Percentiles rank a stretch among this genome's conserved stretches.
phyloP scores from a whole-genome alignment of 2,797 vertebrate genomes.

The Taenioides sp. region DNA sequence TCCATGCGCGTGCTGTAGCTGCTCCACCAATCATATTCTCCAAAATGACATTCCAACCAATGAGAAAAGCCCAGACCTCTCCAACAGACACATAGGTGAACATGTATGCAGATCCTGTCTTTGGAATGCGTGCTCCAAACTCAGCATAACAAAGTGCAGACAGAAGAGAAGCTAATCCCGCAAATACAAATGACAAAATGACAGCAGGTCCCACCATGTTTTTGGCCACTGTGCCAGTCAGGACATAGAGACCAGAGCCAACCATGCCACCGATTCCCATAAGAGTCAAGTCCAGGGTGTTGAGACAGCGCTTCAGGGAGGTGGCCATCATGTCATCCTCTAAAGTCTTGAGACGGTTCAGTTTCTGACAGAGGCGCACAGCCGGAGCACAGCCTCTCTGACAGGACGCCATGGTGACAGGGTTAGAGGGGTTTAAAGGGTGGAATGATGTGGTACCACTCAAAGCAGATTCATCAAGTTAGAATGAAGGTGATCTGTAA shows the following conservation, averaged over 20 bases:
- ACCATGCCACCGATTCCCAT: conserved; percentile 95
- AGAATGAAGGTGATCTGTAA: conserved; percentile 52
- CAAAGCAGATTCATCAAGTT: conserved; percentile 62
- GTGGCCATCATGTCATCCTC: conserved; percentile 93
- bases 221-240: conserved; percentile 94
- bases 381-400: conserved; percentile 76
- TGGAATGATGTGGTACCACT: conserved; percentile 30
- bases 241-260: conserved; percentile 92
- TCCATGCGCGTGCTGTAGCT: conserved; percentile 93
- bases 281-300: conserved; percentile 89
- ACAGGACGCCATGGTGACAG: conserved; percentile 81
- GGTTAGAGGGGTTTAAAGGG: conserved; percentile 36
- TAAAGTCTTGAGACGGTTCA: conserved; percentile 91
- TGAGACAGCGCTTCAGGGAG: conserved; percentile 89
- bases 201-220: conserved; percentile 88
- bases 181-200: conserved; percentile 87
- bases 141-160: conserved; percentile 96
- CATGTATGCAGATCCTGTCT: conserved; percentile 96
- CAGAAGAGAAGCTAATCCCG: conserved; percentile 88
- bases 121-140: conserved; percentile 93
- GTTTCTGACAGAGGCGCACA: conserved; percentile 86
- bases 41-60: conserved; percentile 95
- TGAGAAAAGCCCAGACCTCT: conserved; percentile 97
- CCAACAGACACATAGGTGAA: conserved; percentile 96
- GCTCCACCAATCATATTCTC: conserved; percentile 96